Base-by-base conservation (phyloP, 2,113 vertebrate species). In the Podarcis muralis region DNA sequence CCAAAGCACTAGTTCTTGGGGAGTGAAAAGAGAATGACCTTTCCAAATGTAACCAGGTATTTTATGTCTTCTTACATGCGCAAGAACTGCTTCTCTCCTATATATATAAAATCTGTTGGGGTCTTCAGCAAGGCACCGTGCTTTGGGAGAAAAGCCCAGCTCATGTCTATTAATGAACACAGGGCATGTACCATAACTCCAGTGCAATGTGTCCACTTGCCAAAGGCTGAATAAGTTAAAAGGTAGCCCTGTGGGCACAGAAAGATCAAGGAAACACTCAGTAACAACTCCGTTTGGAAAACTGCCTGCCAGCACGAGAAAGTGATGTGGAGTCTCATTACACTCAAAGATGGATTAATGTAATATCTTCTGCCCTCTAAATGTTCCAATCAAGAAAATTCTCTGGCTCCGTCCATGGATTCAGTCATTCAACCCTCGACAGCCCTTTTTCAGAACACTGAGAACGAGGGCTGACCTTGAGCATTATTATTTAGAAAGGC, bases 351-450 rank as follows among this genome's bases (percentile, higher is more conserved):
- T 91, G 87, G 89, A 93, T 92, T 96, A 88, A 89, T 92, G 85
- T 87, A 89, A 65, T 92, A 83, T 94, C 87, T 89, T 92, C 90
- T 94, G 92, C 90, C 85, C 16, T 86, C 1, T 92, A 91, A 88
- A 66, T 69, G 93, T 94, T 92, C 94, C 4, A 65, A 91, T 95
- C 90, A 95, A 90, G 88, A 92, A 93, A 92, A 86, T 88, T 91
- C 84, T 90, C 72, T 87, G 8, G 80, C 84, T 95, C 91, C 88
- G 88, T 77, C 90, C 92, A 87, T 92, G 68, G 65, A 93, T 83
- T 94, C 85, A 92, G 48, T 81, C 62, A 90, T 90, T 71, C 81
- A 90, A 85, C 79, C 3, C 75, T 74, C 92, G 53, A 87, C 59
- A 93, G 37, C 6, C 66, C 48, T 43, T 16, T 90, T 92, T 84